Conservation (phyloP, 2,888 invertebrate genomes). For the Cyclophora albipunctata region DNA sequence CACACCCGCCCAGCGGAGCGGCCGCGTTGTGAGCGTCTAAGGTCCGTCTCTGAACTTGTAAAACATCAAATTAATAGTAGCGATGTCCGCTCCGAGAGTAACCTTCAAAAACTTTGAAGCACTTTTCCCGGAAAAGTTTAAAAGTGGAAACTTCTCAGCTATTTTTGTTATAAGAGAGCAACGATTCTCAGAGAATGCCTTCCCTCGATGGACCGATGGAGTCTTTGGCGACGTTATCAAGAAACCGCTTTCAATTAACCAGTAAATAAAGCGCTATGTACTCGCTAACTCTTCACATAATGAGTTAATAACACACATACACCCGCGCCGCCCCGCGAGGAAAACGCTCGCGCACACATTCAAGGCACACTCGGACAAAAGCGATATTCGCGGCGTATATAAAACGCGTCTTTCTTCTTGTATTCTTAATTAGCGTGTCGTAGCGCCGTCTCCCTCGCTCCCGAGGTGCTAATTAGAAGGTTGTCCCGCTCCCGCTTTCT, state of each 20-base stretch:
- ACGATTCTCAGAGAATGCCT: slow-evolving; percentile 6
- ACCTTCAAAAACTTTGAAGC: too few species aligned
- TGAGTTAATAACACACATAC: slow-evolving; percentile 71
- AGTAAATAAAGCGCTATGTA: slow-evolving; percentile 69
- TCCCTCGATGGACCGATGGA: slow-evolving; percentile 32
- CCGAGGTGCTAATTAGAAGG: slow-evolving; percentile 62
- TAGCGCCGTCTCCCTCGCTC: slow-evolving; percentile 58
- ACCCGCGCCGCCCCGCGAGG: slow-evolving; percentile 44
- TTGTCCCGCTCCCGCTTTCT: slow-evolving; percentile 73
- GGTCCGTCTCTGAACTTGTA: too few species aligned
- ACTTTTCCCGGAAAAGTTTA: neutral
- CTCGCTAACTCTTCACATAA: slow-evolving; percentile 71
- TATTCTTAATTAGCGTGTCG: slow-evolving; percentile 82
- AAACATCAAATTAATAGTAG: too few species aligned
- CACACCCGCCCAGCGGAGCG: too few species aligned
- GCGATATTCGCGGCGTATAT: slow-evolving; percentile 53
- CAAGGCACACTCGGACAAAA: slow-evolving; percentile 42
- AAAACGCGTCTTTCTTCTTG: slow-evolving; percentile 79
- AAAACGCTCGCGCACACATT: slow-evolving; percentile 45
- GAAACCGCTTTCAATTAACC: slow-evolving; percentile 71
- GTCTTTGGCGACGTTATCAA: slow-evolving; percentile 59
- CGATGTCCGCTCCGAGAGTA: too few species aligned
- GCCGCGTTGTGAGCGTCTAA: too few species aligned
- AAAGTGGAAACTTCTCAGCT: neutral
- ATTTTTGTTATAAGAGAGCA: neutral